These are phyloP conservation scores for Chelonus insularis DNA, from an alignment of 1,140 invertebrate species.

Conservation along the genomic window DNA sequence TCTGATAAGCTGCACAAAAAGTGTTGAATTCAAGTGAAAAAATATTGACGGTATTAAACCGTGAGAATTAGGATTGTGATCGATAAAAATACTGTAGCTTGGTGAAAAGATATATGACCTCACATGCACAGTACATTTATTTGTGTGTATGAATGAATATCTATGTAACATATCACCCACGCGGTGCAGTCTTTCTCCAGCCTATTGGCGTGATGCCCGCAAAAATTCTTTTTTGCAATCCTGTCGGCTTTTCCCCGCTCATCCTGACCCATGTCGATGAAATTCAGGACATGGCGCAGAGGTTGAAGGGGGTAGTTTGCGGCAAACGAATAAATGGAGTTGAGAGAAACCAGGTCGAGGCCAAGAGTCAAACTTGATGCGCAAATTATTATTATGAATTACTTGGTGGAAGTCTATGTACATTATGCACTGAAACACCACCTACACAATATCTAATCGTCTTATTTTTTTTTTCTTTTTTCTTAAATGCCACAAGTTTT, in stretches of 20 bases:
- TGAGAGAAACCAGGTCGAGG: conserved; percentile 19
- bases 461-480: not conserved
- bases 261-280: conserved; percentile 6
- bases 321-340: conserved; percentile 3
- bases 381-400: conserved; percentile 7
- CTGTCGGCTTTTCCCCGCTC: not conserved
- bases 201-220: conserved; percentile 21
- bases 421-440: not conserved
- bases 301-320: not conserved
- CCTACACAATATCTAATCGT: not conserved
- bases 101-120: not conserved
- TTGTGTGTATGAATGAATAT: not conserved
- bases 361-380: conserved; percentile 12
- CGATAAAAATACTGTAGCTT: not conserved
- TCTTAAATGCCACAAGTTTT: not conserved
- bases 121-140: not conserved
- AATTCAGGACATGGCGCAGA: conserved; percentile 14
- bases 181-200: conserved; percentile 11
- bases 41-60: not conserved
- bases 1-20: not conserved
- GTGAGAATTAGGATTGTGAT: conserved; percentile 13
- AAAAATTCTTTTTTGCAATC: not conserved
- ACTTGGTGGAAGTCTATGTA: not conserved
- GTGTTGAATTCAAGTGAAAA: not conserved
- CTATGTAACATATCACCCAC: not conserved